Percentiles rank a stretch among this genome's conserved stretches.
Conservation (phyloP, 2,113 vertebrate genomes). For the Microcebus jonahi region DNA sequence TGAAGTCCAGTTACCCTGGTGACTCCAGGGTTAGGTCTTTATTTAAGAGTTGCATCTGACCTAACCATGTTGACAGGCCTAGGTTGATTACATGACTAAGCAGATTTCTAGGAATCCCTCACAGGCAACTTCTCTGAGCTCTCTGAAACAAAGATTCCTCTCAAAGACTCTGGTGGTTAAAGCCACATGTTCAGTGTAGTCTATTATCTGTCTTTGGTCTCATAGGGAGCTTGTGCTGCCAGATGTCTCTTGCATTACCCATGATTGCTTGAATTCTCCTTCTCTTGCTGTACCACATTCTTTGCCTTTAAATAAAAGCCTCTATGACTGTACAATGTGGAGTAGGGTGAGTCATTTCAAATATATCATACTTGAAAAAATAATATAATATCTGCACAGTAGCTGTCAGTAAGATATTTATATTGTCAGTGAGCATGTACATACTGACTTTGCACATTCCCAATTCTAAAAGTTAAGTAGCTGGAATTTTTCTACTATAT, state of each 20-base stretch:
- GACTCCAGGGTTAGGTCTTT: not conserved
- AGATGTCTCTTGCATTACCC: not conserved
- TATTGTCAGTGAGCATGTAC: not conserved
- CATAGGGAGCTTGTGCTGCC: rapidly evolving
- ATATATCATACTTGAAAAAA: not conserved
- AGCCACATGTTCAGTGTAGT: not conserved
- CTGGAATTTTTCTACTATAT: not conserved
- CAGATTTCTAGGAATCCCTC: not conserved
- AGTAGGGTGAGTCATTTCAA: not conserved
- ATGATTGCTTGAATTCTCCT: not conserved
- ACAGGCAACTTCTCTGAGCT: not conserved
- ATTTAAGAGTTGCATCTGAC: not conserved
- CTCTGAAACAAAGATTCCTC: not conserved
- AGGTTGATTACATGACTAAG: not conserved
- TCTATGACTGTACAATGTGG: not conserved
- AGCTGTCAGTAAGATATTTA: not conserved
- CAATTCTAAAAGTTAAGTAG: not conserved
- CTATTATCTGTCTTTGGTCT: too few relatives aligned
- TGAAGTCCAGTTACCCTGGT: not conserved
- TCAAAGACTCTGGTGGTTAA: not conserved
- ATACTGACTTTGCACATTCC: not conserved
- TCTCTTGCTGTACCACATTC: not conserved
- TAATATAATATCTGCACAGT: not conserved
- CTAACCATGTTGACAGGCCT: not conserved
- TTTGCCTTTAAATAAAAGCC: not conserved